Conservation (phyloP, 2,797 vertebrate species). For the Sarcophilus harrisii region DNA sequence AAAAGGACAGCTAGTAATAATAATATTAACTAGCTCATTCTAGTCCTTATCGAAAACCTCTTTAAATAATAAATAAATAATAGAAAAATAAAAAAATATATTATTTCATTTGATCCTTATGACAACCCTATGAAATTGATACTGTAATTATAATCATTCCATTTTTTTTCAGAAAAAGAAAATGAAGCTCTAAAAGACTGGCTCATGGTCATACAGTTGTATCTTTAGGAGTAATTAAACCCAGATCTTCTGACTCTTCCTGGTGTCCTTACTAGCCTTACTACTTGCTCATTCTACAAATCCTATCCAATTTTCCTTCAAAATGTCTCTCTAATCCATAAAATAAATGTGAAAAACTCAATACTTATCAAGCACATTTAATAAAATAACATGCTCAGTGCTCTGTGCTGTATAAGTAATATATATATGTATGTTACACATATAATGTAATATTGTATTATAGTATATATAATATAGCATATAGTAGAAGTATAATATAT, state of each 20-base stretch:
- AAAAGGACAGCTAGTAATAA: not conserved
- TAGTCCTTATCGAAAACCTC: not conserved
- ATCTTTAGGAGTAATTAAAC: not conserved
- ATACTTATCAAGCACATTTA: not conserved
- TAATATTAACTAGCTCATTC: not conserved
- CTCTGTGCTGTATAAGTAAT: not conserved
- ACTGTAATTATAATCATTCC: not conserved
- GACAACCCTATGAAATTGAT: not conserved
- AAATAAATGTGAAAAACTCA: not conserved
- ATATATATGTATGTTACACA: no score
- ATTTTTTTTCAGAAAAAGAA: not conserved
- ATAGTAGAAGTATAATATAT: no score
- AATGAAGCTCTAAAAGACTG: not conserved
- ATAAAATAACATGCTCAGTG: not conserved
- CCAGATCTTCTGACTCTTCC: not conserved
- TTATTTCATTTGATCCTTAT: not conserved
- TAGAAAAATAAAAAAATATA: no score
- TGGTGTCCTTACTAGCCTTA: not conserved
- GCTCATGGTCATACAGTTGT: not conserved
- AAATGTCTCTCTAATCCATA: not conserved
- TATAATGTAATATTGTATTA: no score
- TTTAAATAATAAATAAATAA: not conserved
- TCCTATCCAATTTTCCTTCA: not conserved
- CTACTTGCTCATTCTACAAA: not conserved
- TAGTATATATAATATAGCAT: no score